Base-by-base conservation (phyloP, 2,888 invertebrate species). In the Dicycla oo region DNA sequence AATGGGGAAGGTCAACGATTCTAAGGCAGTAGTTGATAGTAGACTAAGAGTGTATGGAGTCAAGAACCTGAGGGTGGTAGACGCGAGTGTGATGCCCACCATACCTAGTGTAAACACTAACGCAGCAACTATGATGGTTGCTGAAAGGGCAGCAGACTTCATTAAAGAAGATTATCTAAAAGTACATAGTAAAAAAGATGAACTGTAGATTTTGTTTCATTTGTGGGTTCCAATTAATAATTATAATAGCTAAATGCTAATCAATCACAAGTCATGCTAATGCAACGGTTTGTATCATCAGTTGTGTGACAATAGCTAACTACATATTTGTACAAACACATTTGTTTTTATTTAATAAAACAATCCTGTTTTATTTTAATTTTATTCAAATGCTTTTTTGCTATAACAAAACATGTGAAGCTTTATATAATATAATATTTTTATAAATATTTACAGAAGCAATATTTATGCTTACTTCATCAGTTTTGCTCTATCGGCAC, bases 31-130 rank as follows among this genome's bases (percentile, higher is more conserved):
- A 67, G 93, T 95, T 11, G 91, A 94, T 75, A 90, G 81, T 67
- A 90, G 88, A 78, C 82, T 95, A 2, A 91, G 85, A 75, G 93
- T 95, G 0, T 81, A 86, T 40, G 93, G 93, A 62, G 79, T 95
- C 2, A 86, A 90, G 47, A 87, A 91, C 2, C 74, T 95, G 38
- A 89, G 95, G 78, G 91, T 95, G 0, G 93, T 93, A 0, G 95
- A 95, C 78, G 95, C 95, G 3, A 95, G 95, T 80, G 78, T 95
- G 11, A 95, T 95, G 94, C 95, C 95, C 0, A 94, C 93, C 0
- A 94, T 95, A 79, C 91, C 95, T 0, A 95, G 95, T 85, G 93
- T 93, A 0, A 95, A 95, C 78, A 92, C 92, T 1, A 95, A 95
- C 73, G 94, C 95, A 56, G 91, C 95, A 7, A 91, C 91, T 1